Evolutionary conservation across 2,888 invertebrate species (phyloP).

Genomic region (Melanargia galathea): DNA sequence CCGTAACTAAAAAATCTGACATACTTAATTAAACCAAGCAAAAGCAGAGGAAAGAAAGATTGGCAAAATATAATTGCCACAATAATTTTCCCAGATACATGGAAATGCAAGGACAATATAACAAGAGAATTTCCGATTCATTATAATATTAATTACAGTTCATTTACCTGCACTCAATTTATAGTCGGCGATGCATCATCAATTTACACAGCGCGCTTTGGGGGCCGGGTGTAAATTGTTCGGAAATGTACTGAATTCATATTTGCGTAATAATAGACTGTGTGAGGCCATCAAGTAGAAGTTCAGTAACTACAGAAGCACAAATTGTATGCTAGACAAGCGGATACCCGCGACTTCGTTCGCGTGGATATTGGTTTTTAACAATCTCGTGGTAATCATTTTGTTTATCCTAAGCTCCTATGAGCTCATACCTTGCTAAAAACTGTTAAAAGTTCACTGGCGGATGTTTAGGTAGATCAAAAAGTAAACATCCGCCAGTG

Average conservation of each 20-base stretch:
- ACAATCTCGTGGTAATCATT: too few species aligned
- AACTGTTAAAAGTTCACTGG: too few species aligned
- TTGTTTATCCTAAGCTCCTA: too few species aligned
- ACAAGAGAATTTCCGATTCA: slow-evolving; percentile 31
- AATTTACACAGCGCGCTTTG: slow-evolving; percentile 28
- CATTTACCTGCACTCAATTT: slow-evolving; percentile 34
- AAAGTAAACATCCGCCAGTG: too few species aligned
- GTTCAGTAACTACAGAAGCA: not conserved
- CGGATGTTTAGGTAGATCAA: too few species aligned
- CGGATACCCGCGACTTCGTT: too few species aligned
- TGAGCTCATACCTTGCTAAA: too few species aligned
- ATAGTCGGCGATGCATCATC: slow-evolving; percentile 34
- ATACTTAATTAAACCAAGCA: not conserved
- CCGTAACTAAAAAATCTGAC: not conserved
- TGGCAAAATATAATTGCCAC: not conserved
- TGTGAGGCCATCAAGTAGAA: not conserved
- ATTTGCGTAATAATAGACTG: slow-evolving; percentile 23
- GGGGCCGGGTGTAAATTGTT: slow-evolving; percentile 29
- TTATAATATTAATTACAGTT: slow-evolving; percentile 39
- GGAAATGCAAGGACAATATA: slow-evolving; percentile 18
- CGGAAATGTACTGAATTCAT: slow-evolving; percentile 29
- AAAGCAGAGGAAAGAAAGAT: not conserved
- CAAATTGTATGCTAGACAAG: not conserved
- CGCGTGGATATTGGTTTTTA: too few species aligned
- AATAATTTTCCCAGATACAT: slow-evolving; percentile 15